Base-by-base conservation (phyloP, 1,140 invertebrate species). In the Philopotamus ludificatus region DNA sequence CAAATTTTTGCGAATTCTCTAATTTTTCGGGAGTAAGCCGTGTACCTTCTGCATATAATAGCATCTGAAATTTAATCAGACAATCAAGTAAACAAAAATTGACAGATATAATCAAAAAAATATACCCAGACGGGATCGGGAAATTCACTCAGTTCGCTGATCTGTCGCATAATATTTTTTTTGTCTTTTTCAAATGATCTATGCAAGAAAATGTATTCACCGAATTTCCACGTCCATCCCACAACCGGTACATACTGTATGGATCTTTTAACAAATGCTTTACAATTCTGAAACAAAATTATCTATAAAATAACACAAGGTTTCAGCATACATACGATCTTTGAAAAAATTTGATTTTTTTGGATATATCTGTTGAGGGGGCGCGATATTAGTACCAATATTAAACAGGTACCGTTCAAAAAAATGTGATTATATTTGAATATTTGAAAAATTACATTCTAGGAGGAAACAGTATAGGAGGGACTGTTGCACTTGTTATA, bases 11-110 rank as follows among this genome's bases (percentile, higher is more conserved):
- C 67, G 93, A 95, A 0, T 88, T 89, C 76, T 89, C 86, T 72
- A 95, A 90, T 75, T 98, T 98, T 70, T 87, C 85, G 55, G 84
- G 77, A 0, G 94, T 97, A 70, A 95, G 97, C 25, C 96, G 83
- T 1, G 96, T 98, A 3, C 96, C 96, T 81, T 98, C 96, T 4
- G 93, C 91, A 73, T 94, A 97, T n/a, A 98, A 75, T 28, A 97
- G 75, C 65, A 97, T 77, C 92, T 94, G 69, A 23, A 83, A 81
- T 68, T 53, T 9, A 47, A 18, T 23, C 41, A 39, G 41, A n/a
- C 10, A 39, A 4, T 10, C 7, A 9, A n/a, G 12, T 3, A 34
- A 7, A 3, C 7, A 22, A 20, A 42, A 1, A 58, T 42, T 41
- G 18, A 16, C 7, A 41, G 9, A 58, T 58, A 47, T 63, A 18